Conservation (phyloP, 1,140 invertebrate genomes). For the Bilobella aurantiaca region DNA sequence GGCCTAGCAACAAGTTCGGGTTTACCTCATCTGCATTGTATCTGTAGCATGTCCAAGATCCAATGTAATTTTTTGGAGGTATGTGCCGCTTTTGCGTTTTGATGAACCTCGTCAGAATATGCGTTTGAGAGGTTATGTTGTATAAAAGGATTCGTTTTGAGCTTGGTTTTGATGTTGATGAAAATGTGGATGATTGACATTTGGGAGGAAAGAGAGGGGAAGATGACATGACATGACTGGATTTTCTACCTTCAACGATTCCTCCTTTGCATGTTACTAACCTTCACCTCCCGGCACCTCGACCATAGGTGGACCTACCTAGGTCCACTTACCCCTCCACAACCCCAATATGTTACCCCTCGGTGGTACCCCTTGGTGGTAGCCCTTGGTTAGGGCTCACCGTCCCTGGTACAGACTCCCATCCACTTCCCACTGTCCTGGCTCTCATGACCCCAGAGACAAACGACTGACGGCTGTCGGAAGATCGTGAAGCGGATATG, state of each 20-base stretch:
- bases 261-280: conserved; percentile 36
- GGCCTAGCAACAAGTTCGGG: too few species aligned
- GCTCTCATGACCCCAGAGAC: conserved; percentile 30
- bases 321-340: neutral
- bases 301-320: neutral
- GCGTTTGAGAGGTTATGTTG: neutral
- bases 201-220: conserved; percentile 33
- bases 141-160: neutral
- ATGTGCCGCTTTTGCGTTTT: too few species aligned
- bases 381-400: neutral
- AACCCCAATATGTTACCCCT: neutral
- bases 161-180: conserved; percentile 2
- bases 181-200: conserved; percentile 32
- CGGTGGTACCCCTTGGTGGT: neutral
- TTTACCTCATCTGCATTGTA: too few species aligned
- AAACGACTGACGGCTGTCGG: conserved; percentile 31
- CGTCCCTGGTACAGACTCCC: neutral
- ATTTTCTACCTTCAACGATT: conserved; percentile 33
- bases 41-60: too few species aligned
- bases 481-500: conserved; percentile 32
- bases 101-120: neutral
- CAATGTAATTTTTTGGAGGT: too few species aligned
- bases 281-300: conserved; percentile 25
- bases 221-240: conserved; percentile 36
- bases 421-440: too few species aligned